Conservation (phyloP, 2,888 invertebrate species). For the Ditula angustiorana region DNA sequence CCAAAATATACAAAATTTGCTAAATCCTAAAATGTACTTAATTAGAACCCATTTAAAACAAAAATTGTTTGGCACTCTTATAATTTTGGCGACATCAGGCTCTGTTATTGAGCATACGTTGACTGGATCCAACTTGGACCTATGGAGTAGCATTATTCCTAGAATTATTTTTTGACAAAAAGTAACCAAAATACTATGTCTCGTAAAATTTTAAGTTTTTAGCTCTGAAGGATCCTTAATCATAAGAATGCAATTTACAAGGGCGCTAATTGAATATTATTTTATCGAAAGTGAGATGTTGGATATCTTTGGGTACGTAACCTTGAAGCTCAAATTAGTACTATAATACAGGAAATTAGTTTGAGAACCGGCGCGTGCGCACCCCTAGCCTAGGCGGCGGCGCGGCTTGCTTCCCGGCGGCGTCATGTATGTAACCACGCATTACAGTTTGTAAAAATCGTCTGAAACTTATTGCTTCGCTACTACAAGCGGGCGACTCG, state of each 20-base stretch:
- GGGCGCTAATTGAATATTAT: not conserved
- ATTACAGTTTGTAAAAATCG: not conserved
- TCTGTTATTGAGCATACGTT: not conserved
- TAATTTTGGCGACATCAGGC: not conserved
- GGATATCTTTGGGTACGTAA: not conserved
- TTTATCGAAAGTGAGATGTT: not conserved
- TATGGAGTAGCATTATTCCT: not conserved
- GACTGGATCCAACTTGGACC: conserved; percentile 1
- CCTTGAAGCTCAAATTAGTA: conserved; percentile 47
- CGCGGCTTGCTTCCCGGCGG: conserved; percentile 10
- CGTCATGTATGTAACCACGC: conserved; percentile 1
- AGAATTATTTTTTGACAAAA: not conserved
- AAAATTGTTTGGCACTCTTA: not conserved
- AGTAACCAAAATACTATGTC: not conserved
- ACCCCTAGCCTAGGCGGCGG: conserved; percentile 21
- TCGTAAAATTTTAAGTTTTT: not conserved
- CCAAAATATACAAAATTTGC: not conserved
- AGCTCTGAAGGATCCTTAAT: not conserved
- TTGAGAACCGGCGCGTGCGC: conserved; percentile 52
- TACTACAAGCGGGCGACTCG: no score
- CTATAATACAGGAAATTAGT: conserved; percentile 67
- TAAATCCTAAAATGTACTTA: not conserved
- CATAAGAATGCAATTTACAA: not conserved
- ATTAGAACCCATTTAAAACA: not conserved
- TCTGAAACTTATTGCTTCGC: no score